Evolutionary conservation across 2,888 invertebrate genomes (phyloP), one percentile per base, ranked within the genome.

Genomic region (Polylopha cassiicola): DNA sequence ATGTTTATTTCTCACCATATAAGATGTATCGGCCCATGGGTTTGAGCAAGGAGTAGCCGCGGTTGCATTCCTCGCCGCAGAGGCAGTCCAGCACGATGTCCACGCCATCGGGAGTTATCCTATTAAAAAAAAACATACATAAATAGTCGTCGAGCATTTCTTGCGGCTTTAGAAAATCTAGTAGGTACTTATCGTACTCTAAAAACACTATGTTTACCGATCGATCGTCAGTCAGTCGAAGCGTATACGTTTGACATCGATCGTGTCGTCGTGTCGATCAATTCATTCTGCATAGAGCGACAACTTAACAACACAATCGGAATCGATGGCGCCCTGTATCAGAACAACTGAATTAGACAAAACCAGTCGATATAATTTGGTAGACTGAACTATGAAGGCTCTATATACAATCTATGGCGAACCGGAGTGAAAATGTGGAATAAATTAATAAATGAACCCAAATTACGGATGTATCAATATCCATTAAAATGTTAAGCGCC

Each of bases 11-110:
- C n/a, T n/a, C 74, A 90, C 91, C 95, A 73, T 93, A 96, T 22
- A 95, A 88, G 58, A 95, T 90, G 76, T 95, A 95, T 79, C 91
- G 91, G 62, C 95, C 95, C 91, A 95, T 92, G 2, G 95, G 95
- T 68, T 94, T 94, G 50, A 95, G 87, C 21, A 95, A 87, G 37
- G 88, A 87, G 65, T 95, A 93, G 18, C 95, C 95, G 53, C 92
- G 90, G 81, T 93, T 94, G 74, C 93, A 93, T 68, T 95, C 95
- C 60, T 95, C 95, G 3, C 95, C 95, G 71, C 94, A 95, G 43
- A 95, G 88, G 65, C 95, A 95, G 75, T 96, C 95, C 67, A 96
- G 80, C 17, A 95, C 94, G 38, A 95, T 89, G 66, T 95, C 95
- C 17, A 96, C 92, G 30, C 95, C 95, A 55, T 92, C 92, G 2